Base-by-base conservation (phyloP, 2,888 invertebrate species). In the Pyrochroa serraticornis region DNA sequence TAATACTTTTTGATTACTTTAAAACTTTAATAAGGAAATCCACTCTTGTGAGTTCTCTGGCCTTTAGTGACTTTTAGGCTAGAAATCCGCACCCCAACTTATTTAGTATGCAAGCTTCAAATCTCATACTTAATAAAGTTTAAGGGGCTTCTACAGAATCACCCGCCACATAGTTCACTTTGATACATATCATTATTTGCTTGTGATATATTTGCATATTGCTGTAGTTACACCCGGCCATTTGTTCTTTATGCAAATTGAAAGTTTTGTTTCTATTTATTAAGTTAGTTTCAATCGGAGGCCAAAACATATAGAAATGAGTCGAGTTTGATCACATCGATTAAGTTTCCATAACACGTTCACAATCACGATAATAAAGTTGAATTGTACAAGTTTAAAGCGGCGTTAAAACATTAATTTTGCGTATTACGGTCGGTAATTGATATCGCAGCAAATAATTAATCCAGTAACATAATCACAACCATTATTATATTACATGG, bases 1-100 rank as follows among this genome's bases (percentile, higher is more conserved):
- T 73, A 74, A 72, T 72, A 71, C 74, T 74, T 71, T 68, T 50
- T 71, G 73, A 72, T 72, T 73, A 71, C 72, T 73, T 74, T 70
- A 63, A 63, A 73, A 74, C 65, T 74, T 74, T 72, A 68, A 70
- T 67, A 67, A 66, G 66, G 60, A 63, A 64, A 64, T 63, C 59
- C 60, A 60, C 55, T 59, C 45, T 52, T 58, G 62, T 61, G 45
- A 33, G 37, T 53, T 38, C 34, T 44, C n/a, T 53, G 43, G 33
- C 46, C 45, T 53, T 8, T 36, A 48, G 47, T 57, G 49, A 60
- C 59, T 60, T 50, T 52, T 37, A 42, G 52, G 47, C 43, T 37
- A 52, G 44, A 38, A 54, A 59, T 50, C 51, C 37, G 39, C 36
- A 7, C 30, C 55, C 12, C 34, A 38, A 66, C 61, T 69, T 66